Evolutionary conservation across 2,888 invertebrate species (phyloP), one percentile per base, ranked within the genome.

Genomic region (Nemoura dubitans): DNA sequence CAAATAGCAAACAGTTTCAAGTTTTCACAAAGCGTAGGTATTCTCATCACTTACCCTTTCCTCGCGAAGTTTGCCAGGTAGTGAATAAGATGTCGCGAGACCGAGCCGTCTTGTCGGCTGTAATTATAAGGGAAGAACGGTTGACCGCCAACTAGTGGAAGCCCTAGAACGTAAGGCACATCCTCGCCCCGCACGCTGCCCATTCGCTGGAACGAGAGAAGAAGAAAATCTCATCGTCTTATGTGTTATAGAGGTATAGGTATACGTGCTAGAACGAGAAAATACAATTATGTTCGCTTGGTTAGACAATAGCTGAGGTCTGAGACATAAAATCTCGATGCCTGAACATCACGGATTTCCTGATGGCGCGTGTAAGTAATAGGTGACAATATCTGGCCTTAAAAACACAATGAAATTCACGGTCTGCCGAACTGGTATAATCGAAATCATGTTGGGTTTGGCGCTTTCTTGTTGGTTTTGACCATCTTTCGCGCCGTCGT

Each of bases 101-200:
- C 94, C 89, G 94, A 94, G 90, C 95, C 95, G 91, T 98, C 97
- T 90, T 94, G 94, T 89, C 94, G 93, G 43, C 96, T 96, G 92
- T 95, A 97, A 92, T 97, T 97, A 91, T 95, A 94, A n/a, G 94
- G 94, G 90, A 94, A 94, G 89, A 94, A 93, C 87, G 92, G 93
- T 85, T 94, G 94, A 87, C 93, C 93, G 85, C 93, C 93, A 7
- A 95, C 93, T 86, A 97, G 91, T 59, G 97, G 97, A 89, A 96
- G 93, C 25, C 97, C 97, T 89, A 98, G 92, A 90, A 96, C 95
- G 92, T 96, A 97, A 86, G 97, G 96, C 89, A 97, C 92, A 91
- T 97, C 97, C 91, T 97, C 97, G 84, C 97, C 97, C 89, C 96
- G 94, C 85, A 96, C 96, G 85, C 97, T 97, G 28, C 97, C 96